phyloP scores from a whole-genome alignment of 1,140 invertebrate genomes.

The Ostrea edulis region DNA sequence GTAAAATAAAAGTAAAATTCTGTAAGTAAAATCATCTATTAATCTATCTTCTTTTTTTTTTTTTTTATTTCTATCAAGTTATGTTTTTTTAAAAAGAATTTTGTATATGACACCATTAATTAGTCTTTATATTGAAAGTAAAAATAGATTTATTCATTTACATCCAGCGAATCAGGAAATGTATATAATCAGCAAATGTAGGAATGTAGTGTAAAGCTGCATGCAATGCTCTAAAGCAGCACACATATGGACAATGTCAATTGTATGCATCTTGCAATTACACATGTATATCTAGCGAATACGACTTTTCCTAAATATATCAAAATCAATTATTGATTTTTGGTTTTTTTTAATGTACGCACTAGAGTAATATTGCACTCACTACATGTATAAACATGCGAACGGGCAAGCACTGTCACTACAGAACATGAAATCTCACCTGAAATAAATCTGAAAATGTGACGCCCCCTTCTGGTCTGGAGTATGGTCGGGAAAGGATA shows the following conservation, averaged over 20 bases:
- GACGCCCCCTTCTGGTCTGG: slow-evolving; percentile 13
- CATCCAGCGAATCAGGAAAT: not conserved
- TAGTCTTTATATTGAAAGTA: too few relatives aligned
- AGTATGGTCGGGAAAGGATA: not conserved
- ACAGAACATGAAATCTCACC: slow-evolving; percentile 25
- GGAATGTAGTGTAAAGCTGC: not conserved
- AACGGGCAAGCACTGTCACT: slow-evolving; percentile 12
- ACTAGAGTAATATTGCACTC: not conserved
- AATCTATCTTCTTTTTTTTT: too few relatives aligned
- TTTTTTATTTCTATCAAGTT: not conserved
- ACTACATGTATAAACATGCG: not conserved
- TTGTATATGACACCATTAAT: too few relatives aligned
- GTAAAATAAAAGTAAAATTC: slow-evolving; percentile 50
- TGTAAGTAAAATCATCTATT: not conserved
- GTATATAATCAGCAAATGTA: not conserved
- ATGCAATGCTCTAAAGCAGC: not conserved
- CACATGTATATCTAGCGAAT: too few relatives aligned
- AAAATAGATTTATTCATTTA: too few relatives aligned
- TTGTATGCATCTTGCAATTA: too few relatives aligned
- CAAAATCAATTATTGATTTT: too few relatives aligned
- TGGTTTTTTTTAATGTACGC: too few relatives aligned
- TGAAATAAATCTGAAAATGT: slow-evolving; percentile 38
- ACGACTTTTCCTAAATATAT: too few relatives aligned
- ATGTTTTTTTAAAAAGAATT: not conserved
- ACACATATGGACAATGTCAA: not conserved